Conservation (phyloP, 2,888 invertebrate genomes). For the Ochropacha duplaris region DNA sequence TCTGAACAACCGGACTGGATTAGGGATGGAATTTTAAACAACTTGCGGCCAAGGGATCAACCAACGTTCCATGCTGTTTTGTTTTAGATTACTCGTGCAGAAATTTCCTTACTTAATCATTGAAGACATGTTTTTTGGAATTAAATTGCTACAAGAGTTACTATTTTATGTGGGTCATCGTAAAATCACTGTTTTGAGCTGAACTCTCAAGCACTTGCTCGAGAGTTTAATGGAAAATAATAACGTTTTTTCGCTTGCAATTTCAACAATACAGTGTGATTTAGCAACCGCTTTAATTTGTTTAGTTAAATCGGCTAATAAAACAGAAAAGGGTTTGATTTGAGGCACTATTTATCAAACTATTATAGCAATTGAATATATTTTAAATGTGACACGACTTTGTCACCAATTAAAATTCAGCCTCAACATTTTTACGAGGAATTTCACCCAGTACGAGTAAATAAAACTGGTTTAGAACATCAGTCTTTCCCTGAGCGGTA, state of each 20-base stretch:
- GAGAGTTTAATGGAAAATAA: no score
- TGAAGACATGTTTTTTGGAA: not conserved
- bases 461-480: slow-evolving; percentile 36
- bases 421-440: slow-evolving; percentile 7
- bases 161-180: not conserved
- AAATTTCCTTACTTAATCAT: not conserved
- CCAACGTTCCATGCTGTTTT: slow-evolving; percentile 25
- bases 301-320: no score
- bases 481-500: slow-evolving; percentile 26
- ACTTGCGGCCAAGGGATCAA: slow-evolving; percentile 17
- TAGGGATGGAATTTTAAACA: slow-evolving; percentile 38
- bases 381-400: not conserved
- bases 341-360: not conserved
- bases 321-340: not conserved
- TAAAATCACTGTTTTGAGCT: not conserved
- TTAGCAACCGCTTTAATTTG: no score
- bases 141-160: not conserved
- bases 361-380: not conserved
- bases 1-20: slow-evolving; percentile 14
- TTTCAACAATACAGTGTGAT: no score
- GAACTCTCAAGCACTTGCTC: no score
- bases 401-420: not conserved
- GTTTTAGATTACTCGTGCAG: slow-evolving; percentile 30
- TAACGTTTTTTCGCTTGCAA: no score
- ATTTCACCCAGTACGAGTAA: slow-evolving; percentile 26